Base-by-base conservation (phyloP, 2,797 vertebrate species). In the Botia kubotai region DNA sequence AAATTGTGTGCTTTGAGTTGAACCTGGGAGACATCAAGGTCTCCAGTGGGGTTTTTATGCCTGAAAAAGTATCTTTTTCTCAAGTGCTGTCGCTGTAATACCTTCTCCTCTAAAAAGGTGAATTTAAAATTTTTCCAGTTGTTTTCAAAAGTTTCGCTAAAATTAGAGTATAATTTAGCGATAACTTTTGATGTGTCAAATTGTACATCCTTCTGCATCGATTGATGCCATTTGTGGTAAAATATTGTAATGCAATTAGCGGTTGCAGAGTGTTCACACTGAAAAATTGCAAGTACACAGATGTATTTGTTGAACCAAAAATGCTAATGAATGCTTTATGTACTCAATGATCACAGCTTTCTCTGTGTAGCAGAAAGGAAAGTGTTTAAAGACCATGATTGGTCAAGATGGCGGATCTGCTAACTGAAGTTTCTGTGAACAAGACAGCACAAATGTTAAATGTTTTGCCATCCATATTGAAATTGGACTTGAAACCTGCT, bases 41-140 rank as follows among this genome's bases (percentile, higher is more conserved):
- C 69, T 84, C 73, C 55, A 52, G 57, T 71, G 77, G 46, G 65
- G 36, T 17, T 73, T 52, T 73, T 79, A 73, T 68, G 23, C 53
- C 53, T 82, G 52, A 67, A 81, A 83, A 81, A 26, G 23, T 60
- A n/a, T 76, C 43, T 33, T 62, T 79, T 73, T 81, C 36, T 83
- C 67, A 65, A 81, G 14, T 23, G 48, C 26, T 50, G 4, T 2
- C 1, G 3, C 17, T 33, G 66, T 11, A 21, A n/a, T 63, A 16
- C 19, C 8, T 53, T 26, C 3, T 14, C 21, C 0, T 77, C 3
- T 69, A 68, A 33, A 16, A 50, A 17, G 12, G 4, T 33, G 33
- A 77, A 46, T 57, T 14, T 8, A 21, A 0, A 50, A 62, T 70
- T 60, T 0, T 4, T 29, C 23, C 33, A 6, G 10, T 43, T 66